Evolutionary conservation across 2,888 invertebrate species (phyloP).

Genomic region (Onchidella celtica): DNA sequence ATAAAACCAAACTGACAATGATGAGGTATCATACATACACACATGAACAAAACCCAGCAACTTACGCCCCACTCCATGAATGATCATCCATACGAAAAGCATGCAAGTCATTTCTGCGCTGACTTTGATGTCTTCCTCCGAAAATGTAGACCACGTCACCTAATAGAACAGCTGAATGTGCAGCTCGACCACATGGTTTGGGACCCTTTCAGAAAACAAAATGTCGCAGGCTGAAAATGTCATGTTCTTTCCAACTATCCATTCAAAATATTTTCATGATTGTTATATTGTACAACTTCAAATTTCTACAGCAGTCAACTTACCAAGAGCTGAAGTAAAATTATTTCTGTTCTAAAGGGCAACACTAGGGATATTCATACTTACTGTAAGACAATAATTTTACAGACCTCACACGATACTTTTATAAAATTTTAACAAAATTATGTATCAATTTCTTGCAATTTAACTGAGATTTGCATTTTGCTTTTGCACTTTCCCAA

Average conservation of each 20-base stretch:
- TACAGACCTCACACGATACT: too few relatives aligned
- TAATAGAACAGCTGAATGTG: slow-evolving; percentile 79
- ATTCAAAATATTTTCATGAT: too few relatives aligned
- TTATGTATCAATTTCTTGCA: too few relatives aligned
- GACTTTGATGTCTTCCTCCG: slow-evolving; percentile 80
- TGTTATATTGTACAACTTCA: not conserved
- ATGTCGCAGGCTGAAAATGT: not conserved
- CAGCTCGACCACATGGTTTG: slow-evolving; percentile 80
- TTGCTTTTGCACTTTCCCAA: too few relatives aligned
- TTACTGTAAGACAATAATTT: too few relatives aligned
- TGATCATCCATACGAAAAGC: slow-evolving; percentile 78
- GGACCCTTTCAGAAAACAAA: slow-evolving; percentile 66
- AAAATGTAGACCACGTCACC: slow-evolving; percentile 78
- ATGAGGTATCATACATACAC: too few relatives aligned
- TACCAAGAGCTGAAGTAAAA: not conserved
- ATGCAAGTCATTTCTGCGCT: slow-evolving; percentile 80
- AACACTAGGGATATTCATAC: not conserved
- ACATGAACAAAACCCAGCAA: too few relatives aligned
- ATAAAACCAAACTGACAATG: too few relatives aligned
- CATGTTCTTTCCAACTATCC: too few relatives aligned
- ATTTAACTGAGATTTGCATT: too few relatives aligned
- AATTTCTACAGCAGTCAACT: not conserved
- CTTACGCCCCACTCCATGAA: slow-evolving; percentile 80
- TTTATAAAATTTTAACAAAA: too few relatives aligned
- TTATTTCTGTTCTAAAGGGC: not conserved